phyloP scores from a whole-genome alignment of 2,797 vertebrate genomes.

The Oceanodroma leucorhoa region DNA sequence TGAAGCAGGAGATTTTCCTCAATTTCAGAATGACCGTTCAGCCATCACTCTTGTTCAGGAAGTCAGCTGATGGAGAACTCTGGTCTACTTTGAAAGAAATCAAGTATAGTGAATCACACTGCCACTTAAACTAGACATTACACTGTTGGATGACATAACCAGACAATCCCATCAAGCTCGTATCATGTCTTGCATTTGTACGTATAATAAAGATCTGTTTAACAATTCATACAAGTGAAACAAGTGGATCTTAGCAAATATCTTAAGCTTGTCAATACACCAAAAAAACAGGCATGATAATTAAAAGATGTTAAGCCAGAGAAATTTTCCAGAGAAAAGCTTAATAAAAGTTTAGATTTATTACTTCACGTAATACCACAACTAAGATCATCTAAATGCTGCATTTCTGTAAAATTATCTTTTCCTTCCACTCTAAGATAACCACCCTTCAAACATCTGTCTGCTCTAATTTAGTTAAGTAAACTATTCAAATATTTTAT shows the following conservation, averaged over 20 bases:
- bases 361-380: not conserved
- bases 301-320: not conserved
- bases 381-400: not conserved
- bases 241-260: not conserved
- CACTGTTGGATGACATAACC: not conserved
- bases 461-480: not conserved
- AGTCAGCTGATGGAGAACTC: constrained; percentile 22
- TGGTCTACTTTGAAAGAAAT: not conserved
- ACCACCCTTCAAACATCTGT: not conserved
- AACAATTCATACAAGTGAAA: not conserved
- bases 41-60: not conserved
- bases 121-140: not conserved
- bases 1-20: not conserved
- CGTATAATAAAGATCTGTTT: not conserved
- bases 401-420: not conserved
- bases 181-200: not conserved
- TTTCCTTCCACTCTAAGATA: not conserved
- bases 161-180: not conserved
- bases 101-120: not conserved
- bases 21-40: not conserved
- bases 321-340: not conserved
- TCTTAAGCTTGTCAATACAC: not conserved
- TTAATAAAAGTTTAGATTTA: not conserved
- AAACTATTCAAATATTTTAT: not conserved
- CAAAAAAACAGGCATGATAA: not conserved